Evolutionary conservation across 2,113 vertebrate genomes (phyloP).

Genomic region (Ameiurus melas): DNA sequence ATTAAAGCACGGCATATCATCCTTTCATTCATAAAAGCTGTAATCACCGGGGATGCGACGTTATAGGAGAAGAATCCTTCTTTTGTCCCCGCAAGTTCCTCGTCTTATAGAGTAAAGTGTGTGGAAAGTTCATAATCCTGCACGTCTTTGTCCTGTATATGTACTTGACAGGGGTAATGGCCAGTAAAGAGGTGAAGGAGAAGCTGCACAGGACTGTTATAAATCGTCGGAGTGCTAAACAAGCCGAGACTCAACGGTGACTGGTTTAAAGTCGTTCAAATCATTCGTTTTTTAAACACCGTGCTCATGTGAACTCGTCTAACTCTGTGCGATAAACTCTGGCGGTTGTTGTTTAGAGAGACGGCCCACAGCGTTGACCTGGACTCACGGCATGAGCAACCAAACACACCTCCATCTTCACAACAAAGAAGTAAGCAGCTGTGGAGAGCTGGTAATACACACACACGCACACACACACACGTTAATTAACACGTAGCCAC

Average conservation of each 20-base stretch:
- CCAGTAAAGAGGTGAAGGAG: slow-evolving; percentile 1
- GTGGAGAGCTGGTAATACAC: background rate
- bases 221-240: background rate
- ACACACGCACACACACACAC: background rate
- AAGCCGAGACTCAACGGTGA: background rate
- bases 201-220: background rate
- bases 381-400: background rate
- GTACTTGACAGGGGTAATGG: background rate
- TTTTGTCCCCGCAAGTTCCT: background rate
- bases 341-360: background rate
- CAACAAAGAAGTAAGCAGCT: background rate
- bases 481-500: too few species aligned
- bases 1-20: too few species aligned
- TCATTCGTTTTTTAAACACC: background rate
- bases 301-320: background rate
- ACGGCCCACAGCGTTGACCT: background rate
- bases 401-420: background rate
- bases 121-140: background rate
- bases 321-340: background rate
- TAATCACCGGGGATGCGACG: background rate
- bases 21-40: background rate
- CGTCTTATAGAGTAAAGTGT: background rate
- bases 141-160: background rate
- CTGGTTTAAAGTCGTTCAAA: background rate
- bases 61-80: background rate